Percentiles rank a stretch among this genome's conserved stretches.
Conservation (phyloP, 2,797 vertebrate genomes). For the Chromobotia macracanthus region DNA sequence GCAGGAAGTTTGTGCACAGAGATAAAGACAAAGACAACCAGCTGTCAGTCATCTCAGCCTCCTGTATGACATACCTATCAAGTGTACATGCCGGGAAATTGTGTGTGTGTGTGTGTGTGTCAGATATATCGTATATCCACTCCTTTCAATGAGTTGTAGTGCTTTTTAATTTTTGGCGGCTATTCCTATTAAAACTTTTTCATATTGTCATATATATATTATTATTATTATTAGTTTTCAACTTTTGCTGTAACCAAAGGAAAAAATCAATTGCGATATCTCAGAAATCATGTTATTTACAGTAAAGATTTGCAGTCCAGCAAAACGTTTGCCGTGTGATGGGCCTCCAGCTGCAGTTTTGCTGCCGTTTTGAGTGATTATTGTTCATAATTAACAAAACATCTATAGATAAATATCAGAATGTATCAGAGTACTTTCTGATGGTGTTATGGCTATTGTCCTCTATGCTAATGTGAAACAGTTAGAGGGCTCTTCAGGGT, state of each 20-base stretch:
- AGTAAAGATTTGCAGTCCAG: no score
- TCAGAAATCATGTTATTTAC: no score
- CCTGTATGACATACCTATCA: not conserved
- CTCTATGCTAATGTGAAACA: slow-evolving; percentile 17
- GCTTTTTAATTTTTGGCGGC: not conserved
- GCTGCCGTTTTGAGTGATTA: no score
- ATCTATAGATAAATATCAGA: not conserved
- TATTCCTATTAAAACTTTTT: no score
- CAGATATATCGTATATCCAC: no score
- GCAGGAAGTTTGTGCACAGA: slow-evolving; percentile 62
- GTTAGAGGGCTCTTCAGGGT: not conserved
- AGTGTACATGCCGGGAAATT: not conserved
- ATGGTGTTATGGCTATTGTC: not conserved
- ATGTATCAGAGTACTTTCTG: not conserved
- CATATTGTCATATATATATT: no score
- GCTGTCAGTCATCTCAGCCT: slow-evolving; percentile 52
- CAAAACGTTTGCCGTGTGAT: no score
- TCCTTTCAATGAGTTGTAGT: not conserved
- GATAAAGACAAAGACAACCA: slow-evolving; percentile 61
- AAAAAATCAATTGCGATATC: no score
- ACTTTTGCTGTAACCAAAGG: no score
- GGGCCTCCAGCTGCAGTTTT: no score
- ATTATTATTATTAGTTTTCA: no score
- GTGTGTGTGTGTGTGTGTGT: not conserved
- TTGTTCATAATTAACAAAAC: not conserved